phyloP scores from a whole-genome alignment of 2,888 invertebrate species.

The Agrotis puta region DNA sequence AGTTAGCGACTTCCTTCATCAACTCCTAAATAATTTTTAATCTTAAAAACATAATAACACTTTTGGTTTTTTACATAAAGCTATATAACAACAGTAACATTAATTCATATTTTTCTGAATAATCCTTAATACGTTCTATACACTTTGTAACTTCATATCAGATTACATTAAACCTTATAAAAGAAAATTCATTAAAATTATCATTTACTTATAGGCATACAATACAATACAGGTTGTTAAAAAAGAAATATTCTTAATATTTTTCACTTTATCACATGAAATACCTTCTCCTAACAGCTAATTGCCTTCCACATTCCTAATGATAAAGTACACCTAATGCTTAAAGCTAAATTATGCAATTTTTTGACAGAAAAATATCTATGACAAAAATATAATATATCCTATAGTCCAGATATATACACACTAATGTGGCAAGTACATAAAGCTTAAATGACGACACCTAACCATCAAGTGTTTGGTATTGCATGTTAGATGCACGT shows the following conservation, averaged over 20 bases:
- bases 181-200: slow-evolving; percentile 65
- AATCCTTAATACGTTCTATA: slow-evolving; percentile 80
- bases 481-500: slow-evolving; percentile 74
- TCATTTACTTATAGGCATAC: slow-evolving; percentile 70
- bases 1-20: slow-evolving; percentile 65
- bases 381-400: slow-evolving; percentile 84
- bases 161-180: slow-evolving; percentile 73
- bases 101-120: slow-evolving; percentile 82
- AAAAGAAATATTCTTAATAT: slow-evolving; percentile 81
- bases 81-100: slow-evolving; percentile 90
- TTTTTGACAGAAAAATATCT: slow-evolving; percentile 83
- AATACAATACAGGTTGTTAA: slow-evolving; percentile 78
- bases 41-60: slow-evolving; percentile 90
- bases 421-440: slow-evolving; percentile 82
- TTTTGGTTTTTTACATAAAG: slow-evolving; percentile 90
- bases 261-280: slow-evolving; percentile 81
- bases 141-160: slow-evolving; percentile 76
- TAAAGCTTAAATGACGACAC: slow-evolving; percentile 70
- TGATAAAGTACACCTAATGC: slow-evolving; percentile 74
- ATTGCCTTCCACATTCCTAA: slow-evolving; percentile 70
- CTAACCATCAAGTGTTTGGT: slow-evolving; percentile 73
- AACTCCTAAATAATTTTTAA: slow-evolving; percentile 71
- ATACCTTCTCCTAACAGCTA: slow-evolving; percentile 77
- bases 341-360: slow-evolving; percentile 88
- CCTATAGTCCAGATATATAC: slow-evolving; percentile 73